These are phyloP conservation scores for Caenorhabditis angaria DNA, from an alignment of 2,888 invertebrate species.

Conservation along the genomic window DNA sequence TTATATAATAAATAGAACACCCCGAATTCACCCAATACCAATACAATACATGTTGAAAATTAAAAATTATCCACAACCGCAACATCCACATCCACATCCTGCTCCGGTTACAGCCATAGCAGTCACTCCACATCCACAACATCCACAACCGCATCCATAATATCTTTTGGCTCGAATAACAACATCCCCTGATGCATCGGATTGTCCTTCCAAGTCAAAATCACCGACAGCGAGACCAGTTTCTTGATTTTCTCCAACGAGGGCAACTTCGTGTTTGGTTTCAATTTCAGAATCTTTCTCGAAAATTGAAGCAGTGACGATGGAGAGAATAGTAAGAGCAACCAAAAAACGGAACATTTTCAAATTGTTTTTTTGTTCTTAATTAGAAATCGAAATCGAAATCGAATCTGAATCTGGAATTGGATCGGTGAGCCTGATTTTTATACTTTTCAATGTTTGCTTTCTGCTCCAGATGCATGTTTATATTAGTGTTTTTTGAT, in stretches of 20 bases:
- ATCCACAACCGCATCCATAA: slow-evolving; percentile 40
- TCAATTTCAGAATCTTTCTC: background rate
- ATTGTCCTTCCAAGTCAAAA: slow-evolving; percentile 24
- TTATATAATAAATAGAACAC: background rate
- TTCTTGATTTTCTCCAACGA: background rate
- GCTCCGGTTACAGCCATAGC: slow-evolving; percentile 14
- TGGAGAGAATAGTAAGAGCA: background rate
- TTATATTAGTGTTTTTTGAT: background rate
- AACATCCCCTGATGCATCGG: slow-evolving; percentile 11
- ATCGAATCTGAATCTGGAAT: too few species aligned
- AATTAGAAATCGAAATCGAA: too few species aligned
- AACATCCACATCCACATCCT: slow-evolving; percentile 43
- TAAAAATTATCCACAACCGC: slow-evolving; percentile 39
- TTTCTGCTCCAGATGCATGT: background rate
- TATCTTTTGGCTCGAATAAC: slow-evolving; percentile 42
- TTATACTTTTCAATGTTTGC: background rate
- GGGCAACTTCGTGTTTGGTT: background rate
- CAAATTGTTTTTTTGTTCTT: too few species aligned
- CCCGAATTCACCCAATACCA: background rate
- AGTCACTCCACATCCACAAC: slow-evolving; percentile 29
- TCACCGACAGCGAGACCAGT: slow-evolving; percentile 6
- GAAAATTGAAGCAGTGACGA: background rate
- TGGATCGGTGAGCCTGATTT: too few species aligned
- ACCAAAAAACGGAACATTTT: background rate
- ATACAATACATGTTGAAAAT: background rate